phyloP scores from a whole-genome alignment of 2,797 vertebrate species.

The Crocidura indochinensis region DNA sequence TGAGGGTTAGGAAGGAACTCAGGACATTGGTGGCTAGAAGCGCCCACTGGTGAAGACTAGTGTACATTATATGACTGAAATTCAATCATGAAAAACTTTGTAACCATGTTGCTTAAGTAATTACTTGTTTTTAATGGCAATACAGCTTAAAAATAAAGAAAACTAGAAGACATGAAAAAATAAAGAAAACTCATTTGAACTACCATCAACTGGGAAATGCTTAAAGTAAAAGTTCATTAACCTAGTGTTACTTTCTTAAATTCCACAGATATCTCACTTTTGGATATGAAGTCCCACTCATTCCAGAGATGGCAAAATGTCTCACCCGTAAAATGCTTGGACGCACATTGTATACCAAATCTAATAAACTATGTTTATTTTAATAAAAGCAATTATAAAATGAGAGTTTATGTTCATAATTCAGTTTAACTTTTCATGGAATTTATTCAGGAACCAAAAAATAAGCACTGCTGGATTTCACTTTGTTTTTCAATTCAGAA shows the following conservation, averaged over 20 bases:
- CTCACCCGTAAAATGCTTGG: constrained; percentile 4
- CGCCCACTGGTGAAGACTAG: too few species aligned
- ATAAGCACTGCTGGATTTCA: constrained; percentile 58
- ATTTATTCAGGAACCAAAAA: constrained; percentile 63
- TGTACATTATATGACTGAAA: too few species aligned
- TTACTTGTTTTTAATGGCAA: too few species aligned
- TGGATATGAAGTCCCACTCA: neutral
- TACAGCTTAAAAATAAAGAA: too few species aligned
- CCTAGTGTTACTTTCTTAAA: constrained; percentile 7
- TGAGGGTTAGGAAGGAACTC: too few species aligned
- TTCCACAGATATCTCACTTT: neutral
- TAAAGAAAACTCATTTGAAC: too few species aligned
- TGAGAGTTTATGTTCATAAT: constrained; percentile 26
- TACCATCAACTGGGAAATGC: too few species aligned
- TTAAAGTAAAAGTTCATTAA: neutral
- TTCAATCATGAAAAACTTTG: too few species aligned
- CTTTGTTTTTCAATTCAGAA: constrained; percentile 64
- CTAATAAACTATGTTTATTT: constrained; percentile 64
- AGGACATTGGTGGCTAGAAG: too few species aligned
- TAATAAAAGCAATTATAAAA: constrained; percentile 57
- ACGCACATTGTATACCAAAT: constrained; percentile 18
- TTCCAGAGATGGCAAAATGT: neutral
- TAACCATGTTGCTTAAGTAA: too few species aligned
- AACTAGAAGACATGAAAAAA: too few species aligned
- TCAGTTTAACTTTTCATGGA: constrained; percentile 57